Conservation (phyloP, 2,797 vertebrate genomes). For the Pseudochirops corinnae region DNA sequence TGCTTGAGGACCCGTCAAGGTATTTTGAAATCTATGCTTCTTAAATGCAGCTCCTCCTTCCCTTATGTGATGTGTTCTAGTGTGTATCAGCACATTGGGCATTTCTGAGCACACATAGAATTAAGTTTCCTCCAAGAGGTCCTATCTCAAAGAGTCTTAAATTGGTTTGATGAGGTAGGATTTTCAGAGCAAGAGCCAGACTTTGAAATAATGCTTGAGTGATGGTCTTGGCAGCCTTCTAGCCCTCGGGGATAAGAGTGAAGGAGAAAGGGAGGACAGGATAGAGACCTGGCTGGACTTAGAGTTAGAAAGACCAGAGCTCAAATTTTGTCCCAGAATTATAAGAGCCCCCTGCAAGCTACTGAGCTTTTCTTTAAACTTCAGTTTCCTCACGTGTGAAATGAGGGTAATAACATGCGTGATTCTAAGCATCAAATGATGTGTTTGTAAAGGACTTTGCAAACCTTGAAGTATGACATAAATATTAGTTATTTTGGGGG, state of each 20-base stretch:
- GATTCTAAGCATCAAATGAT: not conserved
- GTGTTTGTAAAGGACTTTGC: not conserved
- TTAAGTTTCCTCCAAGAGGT: not conserved
- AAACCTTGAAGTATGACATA: not conserved
- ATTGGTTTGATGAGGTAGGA: not conserved
- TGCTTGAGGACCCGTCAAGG: not conserved
- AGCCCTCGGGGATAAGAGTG: not conserved
- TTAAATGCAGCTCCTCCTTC: not conserved
- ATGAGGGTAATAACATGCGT: not conserved
- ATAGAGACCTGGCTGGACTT: not conserved
- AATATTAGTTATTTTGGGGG: not conserved
- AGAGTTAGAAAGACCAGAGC: not conserved
- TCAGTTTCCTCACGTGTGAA: not conserved
- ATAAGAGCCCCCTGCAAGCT: not conserved
- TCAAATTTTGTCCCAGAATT: not conserved
- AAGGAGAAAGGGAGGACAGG: rapidly evolving
- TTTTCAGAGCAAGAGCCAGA: not conserved
- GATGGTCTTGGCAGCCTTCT: not conserved
- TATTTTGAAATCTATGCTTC: not conserved
- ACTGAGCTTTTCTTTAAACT: not conserved
- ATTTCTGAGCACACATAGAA: not conserved
- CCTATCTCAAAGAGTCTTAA: not conserved
- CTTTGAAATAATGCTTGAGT: not conserved
- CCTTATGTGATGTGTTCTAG: not conserved
- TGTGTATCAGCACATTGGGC: not conserved